phyloP scores from a whole-genome alignment of 2,888 invertebrate species.

The Drosophila infuscata region DNA sequence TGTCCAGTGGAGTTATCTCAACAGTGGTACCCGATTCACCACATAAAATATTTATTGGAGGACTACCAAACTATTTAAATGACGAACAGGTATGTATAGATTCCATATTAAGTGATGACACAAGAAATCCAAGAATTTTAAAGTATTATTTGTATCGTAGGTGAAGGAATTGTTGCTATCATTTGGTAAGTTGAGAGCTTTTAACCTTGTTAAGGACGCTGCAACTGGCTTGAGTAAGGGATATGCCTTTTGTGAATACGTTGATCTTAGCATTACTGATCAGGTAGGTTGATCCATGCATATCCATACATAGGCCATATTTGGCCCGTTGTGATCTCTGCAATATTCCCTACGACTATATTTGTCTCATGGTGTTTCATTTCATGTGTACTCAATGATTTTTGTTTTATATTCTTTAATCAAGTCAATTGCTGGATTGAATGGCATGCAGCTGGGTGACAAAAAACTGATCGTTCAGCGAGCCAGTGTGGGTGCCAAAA shows the following conservation, averaged over 20 bases:
- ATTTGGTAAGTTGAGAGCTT: slow-evolving; percentile 98
- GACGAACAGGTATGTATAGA: slow-evolving; percentile 95
- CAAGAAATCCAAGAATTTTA: neutral
- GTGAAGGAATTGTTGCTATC: slow-evolving; percentile 99
- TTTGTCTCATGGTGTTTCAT: neutral
- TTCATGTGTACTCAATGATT: neutral
- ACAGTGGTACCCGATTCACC: slow-evolving; percentile 98
- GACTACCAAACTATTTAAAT: slow-evolving; percentile 98
- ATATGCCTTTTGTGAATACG: slow-evolving; percentile 99
- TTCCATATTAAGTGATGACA: neutral
- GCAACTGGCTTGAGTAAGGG: slow-evolving; percentile 99
- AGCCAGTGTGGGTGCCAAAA: slow-evolving; percentile 98
- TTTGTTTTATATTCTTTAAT: neutral
- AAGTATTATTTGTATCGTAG: slow-evolving; percentile 85
- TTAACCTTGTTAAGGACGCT: slow-evolving; percentile 99
- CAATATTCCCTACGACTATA: no score
- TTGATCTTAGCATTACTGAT: slow-evolving; percentile 98
- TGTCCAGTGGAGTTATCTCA: slow-evolving; percentile 91
- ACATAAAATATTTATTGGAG: slow-evolving; percentile 99
- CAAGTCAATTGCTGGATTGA: slow-evolving; percentile 98
- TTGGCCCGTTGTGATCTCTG: no score
- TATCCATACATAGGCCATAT: no score
- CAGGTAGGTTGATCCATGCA: slow-evolving; percentile 88
- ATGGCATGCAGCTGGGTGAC: slow-evolving; percentile 99
- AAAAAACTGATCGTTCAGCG: slow-evolving; percentile 99